These are phyloP conservation scores for Motacilla tschutschensis DNA, from an alignment of 2,113 vertebrate species.

Conservation along the genomic window DNA sequence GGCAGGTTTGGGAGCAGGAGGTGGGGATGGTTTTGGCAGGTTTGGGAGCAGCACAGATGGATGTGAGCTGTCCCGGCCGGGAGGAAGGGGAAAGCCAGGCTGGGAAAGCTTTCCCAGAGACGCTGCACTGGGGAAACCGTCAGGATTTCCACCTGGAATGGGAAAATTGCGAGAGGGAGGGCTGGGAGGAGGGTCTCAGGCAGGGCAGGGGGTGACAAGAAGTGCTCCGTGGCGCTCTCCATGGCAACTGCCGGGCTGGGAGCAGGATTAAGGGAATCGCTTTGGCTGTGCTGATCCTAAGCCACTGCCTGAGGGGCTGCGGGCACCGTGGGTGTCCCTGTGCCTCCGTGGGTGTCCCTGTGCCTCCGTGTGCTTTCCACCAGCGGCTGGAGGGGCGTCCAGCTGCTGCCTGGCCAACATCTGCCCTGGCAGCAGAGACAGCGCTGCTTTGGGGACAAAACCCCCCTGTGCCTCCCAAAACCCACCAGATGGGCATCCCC, in stretches of 20 bases:
- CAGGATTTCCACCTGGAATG: background rate
- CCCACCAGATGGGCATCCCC: background rate
- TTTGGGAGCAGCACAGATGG: accelerated
- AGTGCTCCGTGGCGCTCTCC: background rate
- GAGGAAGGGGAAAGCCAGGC: background rate
- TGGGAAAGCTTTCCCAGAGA: background rate
- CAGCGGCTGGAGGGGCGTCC: background rate
- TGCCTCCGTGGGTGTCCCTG: background rate
- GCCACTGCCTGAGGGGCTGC: background rate
- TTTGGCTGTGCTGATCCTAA: slow-evolving; percentile 3
- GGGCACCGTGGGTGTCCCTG: background rate
- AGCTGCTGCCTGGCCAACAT: background rate
- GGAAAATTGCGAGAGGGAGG: background rate
- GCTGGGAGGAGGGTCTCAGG: background rate
- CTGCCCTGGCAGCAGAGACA: background rate
- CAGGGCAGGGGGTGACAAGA: background rate
- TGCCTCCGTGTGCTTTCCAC: background rate
- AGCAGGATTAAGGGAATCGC: background rate
- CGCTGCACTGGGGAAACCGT: background rate
- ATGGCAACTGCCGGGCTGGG: background rate
- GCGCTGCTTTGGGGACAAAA: background rate
- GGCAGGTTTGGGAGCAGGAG: background rate
- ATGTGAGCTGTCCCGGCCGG: background rate
- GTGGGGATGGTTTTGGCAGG: background rate
- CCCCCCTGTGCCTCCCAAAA: background rate